A percentile compares a stretch with the other conserved stretches of the same genome.
Evolutionary conservation across 53 echinoderm and acorn worm genomes (phyloP).

Genomic region (Zoroaster sp.): DNA sequence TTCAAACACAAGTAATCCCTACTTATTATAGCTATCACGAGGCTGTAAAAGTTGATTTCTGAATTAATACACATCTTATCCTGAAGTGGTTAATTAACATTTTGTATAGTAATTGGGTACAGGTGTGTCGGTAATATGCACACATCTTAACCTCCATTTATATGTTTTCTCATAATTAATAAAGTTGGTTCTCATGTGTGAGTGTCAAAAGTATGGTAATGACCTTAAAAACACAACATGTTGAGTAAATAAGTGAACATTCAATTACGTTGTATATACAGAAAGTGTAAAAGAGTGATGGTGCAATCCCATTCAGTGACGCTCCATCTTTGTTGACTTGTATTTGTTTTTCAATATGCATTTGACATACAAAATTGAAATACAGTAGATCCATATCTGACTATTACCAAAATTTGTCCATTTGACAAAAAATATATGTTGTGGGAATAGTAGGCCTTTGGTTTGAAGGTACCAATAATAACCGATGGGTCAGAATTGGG

Average conservation of each 20-base stretch:
- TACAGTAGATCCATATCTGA: too few species aligned
- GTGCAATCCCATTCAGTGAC: too few species aligned
- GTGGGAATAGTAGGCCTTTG: too few species aligned
- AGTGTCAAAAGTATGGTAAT: not conserved
- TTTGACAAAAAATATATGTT: too few species aligned
- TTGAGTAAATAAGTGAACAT: too few species aligned
- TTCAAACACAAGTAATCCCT: not conserved
- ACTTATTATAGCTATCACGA: conserved; percentile 60
- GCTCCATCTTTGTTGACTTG: too few species aligned
- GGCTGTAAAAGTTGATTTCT: not conserved
- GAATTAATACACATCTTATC: not conserved
- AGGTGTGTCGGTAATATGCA: not conserved
- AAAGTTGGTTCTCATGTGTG: not conserved
- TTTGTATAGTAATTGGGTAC: not conserved
- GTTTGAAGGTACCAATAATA: too few species aligned
- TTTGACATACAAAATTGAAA: too few species aligned
- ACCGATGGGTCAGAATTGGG: too few species aligned
- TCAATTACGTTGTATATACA: not conserved
- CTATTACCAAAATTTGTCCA: too few species aligned
- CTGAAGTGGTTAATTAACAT: not conserved
- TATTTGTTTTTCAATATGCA: too few species aligned
- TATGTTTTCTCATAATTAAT: not conserved
- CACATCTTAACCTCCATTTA: not conserved
- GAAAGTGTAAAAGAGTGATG: not conserved
- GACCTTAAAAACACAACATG: not conserved